A percentile compares a stretch with the other conserved stretches of the same genome.
These are phyloP conservation scores for Drosophila suzukii DNA, from an alignment of 1,140 invertebrate genomes.

Conservation along the genomic window DNA sequence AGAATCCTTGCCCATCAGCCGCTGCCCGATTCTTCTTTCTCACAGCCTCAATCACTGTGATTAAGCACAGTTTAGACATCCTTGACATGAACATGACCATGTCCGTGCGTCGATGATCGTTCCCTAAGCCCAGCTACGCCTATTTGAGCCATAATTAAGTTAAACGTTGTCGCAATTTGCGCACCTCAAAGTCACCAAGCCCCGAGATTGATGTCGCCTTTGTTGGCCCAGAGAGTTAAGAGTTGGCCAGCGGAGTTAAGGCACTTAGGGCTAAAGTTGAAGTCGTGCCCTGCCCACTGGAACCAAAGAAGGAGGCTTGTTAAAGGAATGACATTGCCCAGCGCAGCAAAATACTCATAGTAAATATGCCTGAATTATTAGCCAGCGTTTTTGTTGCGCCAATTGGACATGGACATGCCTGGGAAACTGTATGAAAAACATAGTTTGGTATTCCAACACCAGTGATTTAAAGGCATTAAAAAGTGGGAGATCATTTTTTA, in stretches of 20 bases:
- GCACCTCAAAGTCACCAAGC: constrained; percentile 53
- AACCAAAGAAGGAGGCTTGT: constrained; percentile 44
- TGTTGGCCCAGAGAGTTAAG: constrained; percentile 45
- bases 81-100: constrained; percentile 68
- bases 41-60: constrained; percentile 42
- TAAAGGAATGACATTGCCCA: constrained; percentile 66
- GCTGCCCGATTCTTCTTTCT: constrained; percentile 10
- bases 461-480: not conserved
- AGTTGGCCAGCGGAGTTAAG: constrained; percentile 4
- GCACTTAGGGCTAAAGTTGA: constrained; percentile 49
- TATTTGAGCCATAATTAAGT: constrained; percentile 81
- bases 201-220: constrained; percentile 77
- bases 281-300: constrained; percentile 50
- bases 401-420: constrained; percentile 77
- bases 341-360: constrained; percentile 37
- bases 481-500: not conserved
- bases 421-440: constrained; percentile 40
- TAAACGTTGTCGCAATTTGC: constrained; percentile 82
- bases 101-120: constrained; percentile 36
- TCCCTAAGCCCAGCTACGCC: constrained; percentile 61
- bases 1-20: constrained; percentile 11
- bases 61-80: constrained; percentile 47
- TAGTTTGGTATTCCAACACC: constrained; percentile 1
- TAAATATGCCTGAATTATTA: constrained; percentile 80
- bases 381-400: constrained; percentile 51